phyloP scores from a whole-genome alignment of 2,113 vertebrate species.

The Petrocephalus zakoni region DNA sequence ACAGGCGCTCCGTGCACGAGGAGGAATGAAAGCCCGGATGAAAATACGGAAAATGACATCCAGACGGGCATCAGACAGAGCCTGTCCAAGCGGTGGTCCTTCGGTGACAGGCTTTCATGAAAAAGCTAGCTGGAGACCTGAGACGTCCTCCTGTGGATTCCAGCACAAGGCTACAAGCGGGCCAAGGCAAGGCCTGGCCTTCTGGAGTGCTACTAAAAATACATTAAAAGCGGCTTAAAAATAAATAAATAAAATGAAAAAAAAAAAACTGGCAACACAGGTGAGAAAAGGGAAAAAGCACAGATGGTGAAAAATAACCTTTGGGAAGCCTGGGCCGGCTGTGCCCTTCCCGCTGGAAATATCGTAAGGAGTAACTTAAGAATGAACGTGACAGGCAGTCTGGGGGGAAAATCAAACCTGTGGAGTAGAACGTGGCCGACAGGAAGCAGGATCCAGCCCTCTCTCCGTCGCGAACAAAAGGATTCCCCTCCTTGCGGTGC shows the following conservation, averaged over 20 bases:
- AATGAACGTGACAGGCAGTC: constrained; percentile 13
- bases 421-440: background rate
- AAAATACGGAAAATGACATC: background rate
- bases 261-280: constrained; percentile 8
- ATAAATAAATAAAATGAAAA: background rate
- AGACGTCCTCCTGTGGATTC: constrained; percentile 5
- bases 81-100: background rate
- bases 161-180: background rate
- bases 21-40: background rate
- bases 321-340: background rate
- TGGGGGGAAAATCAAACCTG: background rate
- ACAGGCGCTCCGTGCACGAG: background rate
- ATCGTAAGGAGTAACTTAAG: constrained; percentile 7
- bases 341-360: background rate
- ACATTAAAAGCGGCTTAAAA: background rate
- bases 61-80: background rate
- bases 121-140: background rate
- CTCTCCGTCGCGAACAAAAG: background rate
- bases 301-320: constrained; percentile 5
- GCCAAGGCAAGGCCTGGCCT: background rate
- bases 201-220: background rate
- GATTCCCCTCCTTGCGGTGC: background rate
- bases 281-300: constrained; percentile 5
- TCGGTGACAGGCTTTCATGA: background rate
- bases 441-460: background rate